Evolutionary conservation across 2,797 vertebrate species (phyloP), one percentile per base, ranked within the genome.

Genomic region (Acridotheres tristis): DNA sequence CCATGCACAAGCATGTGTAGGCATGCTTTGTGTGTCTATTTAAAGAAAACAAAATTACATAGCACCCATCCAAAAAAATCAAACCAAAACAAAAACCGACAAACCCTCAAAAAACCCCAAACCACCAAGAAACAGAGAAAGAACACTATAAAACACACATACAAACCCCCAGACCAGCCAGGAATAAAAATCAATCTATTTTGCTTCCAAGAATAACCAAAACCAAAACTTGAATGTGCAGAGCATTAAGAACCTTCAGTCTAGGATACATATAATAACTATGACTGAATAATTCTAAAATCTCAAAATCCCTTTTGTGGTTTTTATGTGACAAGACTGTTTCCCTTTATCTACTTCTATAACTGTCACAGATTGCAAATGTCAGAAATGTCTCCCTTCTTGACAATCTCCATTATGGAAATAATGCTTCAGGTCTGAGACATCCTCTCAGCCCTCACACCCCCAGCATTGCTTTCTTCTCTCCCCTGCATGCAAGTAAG

Each of bases 401-500:
- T 77, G 82, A 93, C 82, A 94, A 51, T 32, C 57, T 83, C 69
- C 71, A 55, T 67, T 47, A 80, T 21, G 32, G 76, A 87, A 96
- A 90, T 73, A 81, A 63, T 30, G 76, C 91, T 93, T 47, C 84
- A 85, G 96, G 71, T 73, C 90, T 83, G 48, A 93, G 88, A 83
- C 1, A 2, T 42, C 53, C 5, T 0, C 36, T 81, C 43, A 65
- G 53, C 62, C 53, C 77, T 45, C 59, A 16, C 30, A 59, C 42
- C 6, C 10, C 67, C 90, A 69, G 34, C 7, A 36, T 1, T 20
- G n/a, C 59, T 72, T 80, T 79, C 62, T 71, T 26, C 29, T 53
- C 83, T 47, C 88, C 27, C 17, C 81, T 59, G 18, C 40, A 6
- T 29, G 34, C 65, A 57, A 61, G 13, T 1, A 34, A 85, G 57